Base-by-base conservation (phyloP, 2,888 invertebrate species). In the Ormyrus pomaceus region DNA sequence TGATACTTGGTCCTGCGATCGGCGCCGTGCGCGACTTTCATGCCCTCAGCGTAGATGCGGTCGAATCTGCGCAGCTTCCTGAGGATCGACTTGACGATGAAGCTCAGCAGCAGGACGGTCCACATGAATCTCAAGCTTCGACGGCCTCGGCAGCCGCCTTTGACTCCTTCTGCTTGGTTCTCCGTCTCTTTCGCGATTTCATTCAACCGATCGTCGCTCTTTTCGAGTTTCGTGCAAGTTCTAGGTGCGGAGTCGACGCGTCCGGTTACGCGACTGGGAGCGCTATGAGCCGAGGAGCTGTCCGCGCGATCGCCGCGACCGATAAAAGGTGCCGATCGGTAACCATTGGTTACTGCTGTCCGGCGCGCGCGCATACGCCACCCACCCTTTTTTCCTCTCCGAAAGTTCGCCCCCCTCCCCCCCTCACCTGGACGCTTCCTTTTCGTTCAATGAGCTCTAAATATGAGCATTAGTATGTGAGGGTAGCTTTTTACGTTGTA, bases 61-160 rank as follows among this genome's bases (percentile, higher is more conserved):
- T 84, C 75, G 66, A 83, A 77, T 10, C 77, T 74, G 9, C 82
- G 76, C 1, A 84, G 19, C 68, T 80, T 80, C 5, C 69, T 45
- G 45, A 87, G 45, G 8, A 89, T 81, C 13, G 81, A 82, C 76
- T 86, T 87, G 19, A 83, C 82, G 72, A 87, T 81, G 64, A 86
- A 82, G 65, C 80, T 84, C 11, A 88, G 73, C 46, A 88, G 77
- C 59, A 89, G 53, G 59, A 87, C 70, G 59, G 83, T 87, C 87
- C 87, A 88, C 88, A 87, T 89, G 83, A 50, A 62, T 8, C 65
- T 72, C 51, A 0, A 10, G 13, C 48, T 53, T 6, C 3, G 50
- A 34, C 6, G 8, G 79, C 78, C 56, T 65, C 19, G 66, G 8
- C 11, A 19, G 34, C n/a, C 10, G 5, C 55, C 19, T 34, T 34